Conservation (phyloP, 1,140 invertebrate species). For the Zaprionus camerounensis region DNA sequence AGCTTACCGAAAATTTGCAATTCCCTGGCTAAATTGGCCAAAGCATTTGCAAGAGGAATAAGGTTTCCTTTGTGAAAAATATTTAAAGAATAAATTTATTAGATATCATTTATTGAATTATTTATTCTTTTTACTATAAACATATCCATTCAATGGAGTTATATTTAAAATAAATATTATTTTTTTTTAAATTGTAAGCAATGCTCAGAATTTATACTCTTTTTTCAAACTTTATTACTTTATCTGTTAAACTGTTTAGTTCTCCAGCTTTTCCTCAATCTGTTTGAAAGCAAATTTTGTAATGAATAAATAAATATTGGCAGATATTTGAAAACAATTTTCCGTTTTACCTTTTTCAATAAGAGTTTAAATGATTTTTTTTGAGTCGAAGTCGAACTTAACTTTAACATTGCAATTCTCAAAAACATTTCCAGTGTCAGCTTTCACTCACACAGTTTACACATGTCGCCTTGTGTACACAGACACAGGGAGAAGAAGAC, state of each 20-base stretch:
- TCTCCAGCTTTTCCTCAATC: neutral
- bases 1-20: slow-evolving; percentile 2
- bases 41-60: neutral
- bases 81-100: neutral
- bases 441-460: slow-evolving; percentile 42
- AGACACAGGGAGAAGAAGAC: neutral
- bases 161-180: too few species aligned
- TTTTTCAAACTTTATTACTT: neutral
- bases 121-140: too few species aligned
- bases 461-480: slow-evolving; percentile 32
- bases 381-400: neutral
- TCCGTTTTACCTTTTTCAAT: slow-evolving; percentile 15
- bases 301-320: slow-evolving; percentile 55
- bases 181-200: too few species aligned
- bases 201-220: too few species aligned
- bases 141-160: too few species aligned
- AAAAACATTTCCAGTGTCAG: slow-evolving; percentile 37
- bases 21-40: neutral
- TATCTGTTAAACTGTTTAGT: neutral
- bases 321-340: slow-evolving; percentile 35
- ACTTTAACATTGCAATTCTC: slow-evolving; percentile 37
- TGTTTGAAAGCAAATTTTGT: slow-evolving; percentile 42
- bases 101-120: too few species aligned
- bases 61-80: neutral
- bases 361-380: slow-evolving; percentile 19